These are phyloP conservation scores for Nudaria mundana DNA, from an alignment of 2,888 invertebrate genomes.

Conservation along the genomic window DNA sequence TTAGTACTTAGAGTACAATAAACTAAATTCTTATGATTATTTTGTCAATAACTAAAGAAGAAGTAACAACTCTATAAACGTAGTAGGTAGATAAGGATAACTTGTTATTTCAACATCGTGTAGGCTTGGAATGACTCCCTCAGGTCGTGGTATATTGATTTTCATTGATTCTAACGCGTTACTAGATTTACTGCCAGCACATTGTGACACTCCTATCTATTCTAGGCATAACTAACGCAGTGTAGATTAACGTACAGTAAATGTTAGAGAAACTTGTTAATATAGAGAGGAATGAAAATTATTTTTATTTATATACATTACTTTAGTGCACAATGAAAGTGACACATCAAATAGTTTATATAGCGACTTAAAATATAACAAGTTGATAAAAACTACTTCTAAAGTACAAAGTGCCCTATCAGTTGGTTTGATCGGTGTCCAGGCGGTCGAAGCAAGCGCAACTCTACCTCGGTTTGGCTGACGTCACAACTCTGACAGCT, in stretches of 20 bases:
- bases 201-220: conserved; percentile 42
- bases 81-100: too few species aligned
- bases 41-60: too few species aligned
- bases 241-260: conserved; percentile 9
- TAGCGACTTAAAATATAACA: conserved; percentile 23
- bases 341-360: conserved; percentile 14
- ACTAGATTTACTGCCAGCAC: conserved; percentile 62
- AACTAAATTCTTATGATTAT: too few species aligned
- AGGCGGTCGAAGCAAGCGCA: conserved; percentile 46
- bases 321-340: conserved; percentile 14
- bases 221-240: conserved; percentile 24
- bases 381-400: conserved; percentile 28
- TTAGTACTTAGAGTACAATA: too few species aligned
- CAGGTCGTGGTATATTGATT: conserved; percentile 66
- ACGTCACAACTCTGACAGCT: conserved; percentile 80
- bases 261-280: conserved; percentile 4
- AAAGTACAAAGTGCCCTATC: conserved; percentile 53
- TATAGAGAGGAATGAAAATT: too few species aligned
- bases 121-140: conserved; percentile 58
- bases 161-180: conserved; percentile 74
- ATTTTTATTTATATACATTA: too few species aligned
- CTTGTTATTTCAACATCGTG: too few species aligned
- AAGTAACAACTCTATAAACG: background rate
- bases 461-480: conserved; percentile 65
- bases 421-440: conserved; percentile 50